These are phyloP conservation scores for Marmota flaviventris DNA, from an alignment of 2,113 vertebrate species.

Conservation along the genomic window DNA sequence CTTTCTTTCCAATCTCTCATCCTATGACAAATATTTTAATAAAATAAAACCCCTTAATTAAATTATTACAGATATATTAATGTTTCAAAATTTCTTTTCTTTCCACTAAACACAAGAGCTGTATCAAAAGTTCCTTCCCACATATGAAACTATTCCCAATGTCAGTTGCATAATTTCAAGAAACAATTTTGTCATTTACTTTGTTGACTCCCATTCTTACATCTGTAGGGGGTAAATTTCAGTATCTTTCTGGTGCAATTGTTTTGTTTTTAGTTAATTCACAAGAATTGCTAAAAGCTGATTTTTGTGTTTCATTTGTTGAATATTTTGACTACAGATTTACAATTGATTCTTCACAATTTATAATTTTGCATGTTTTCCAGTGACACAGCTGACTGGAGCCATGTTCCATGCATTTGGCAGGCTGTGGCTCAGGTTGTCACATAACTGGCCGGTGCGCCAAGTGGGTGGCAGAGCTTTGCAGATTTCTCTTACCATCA, in stretches of 20 bases:
- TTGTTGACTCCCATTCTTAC: background rate
- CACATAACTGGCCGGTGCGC: too few species aligned
- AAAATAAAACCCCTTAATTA: background rate
- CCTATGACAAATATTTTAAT: slow-evolving; percentile 33
- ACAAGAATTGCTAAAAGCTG: slow-evolving; percentile 13
- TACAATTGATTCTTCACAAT: slow-evolving; percentile 3
- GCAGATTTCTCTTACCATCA: too few species aligned
- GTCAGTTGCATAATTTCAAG: background rate
- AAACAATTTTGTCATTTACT: slow-evolving; percentile 21
- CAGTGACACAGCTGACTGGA: too few species aligned
- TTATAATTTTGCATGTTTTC: background rate
- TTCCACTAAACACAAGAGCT: slow-evolving; percentile 8
- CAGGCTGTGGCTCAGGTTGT: too few species aligned
- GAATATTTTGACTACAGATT: slow-evolving; percentile 35
- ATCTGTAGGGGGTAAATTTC: slow-evolving; percentile 11
- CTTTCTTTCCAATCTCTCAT: background rate
- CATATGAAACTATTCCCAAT: background rate
- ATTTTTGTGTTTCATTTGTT: background rate
- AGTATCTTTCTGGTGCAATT: background rate
- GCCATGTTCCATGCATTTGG: too few species aligned
- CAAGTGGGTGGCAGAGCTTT: too few species aligned
- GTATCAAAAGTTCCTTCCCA: background rate
- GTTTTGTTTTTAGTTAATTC: background rate
- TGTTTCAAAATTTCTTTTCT: slow-evolving; percentile 13
- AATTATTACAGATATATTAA: slow-evolving; percentile 18